Base-by-base conservation (phyloP, 2,113 vertebrate species). In the Misgurnus mizolepis region DNA sequence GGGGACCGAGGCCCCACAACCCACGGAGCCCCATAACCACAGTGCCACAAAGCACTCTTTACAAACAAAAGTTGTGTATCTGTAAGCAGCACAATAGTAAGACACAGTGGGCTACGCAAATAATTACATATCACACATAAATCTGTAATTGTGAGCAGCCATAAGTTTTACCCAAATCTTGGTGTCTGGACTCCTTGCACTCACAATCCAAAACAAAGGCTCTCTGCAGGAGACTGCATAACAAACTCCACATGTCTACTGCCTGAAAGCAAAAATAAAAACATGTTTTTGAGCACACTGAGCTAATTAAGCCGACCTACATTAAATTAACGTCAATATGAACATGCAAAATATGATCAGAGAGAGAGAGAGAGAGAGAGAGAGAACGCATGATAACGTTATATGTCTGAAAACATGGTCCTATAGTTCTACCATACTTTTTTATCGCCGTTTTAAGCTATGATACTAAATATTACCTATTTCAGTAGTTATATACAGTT, bases 11-110 rank as follows among this genome's bases (percentile, higher is more conserved):
- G 4, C 53, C 5, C 1, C 17, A 67, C 60, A 67, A 92, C 84
- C 93, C 92, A 92, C 49, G 75, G 80, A 3, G 87, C 88, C 1
- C 90, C 84, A 76, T 85, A 94, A 49, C 93, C 93, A 49, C 80
- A 91, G 80, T 89, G 88, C 90, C 91, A 90, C n/a, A 94, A 87
- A 27, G 89, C 88, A n/a, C 66, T 82, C 9, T 78, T 82, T 49
- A 93, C 90, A 78, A 89, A 87, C 70, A 43, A 79, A 8, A 65
- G 62, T 76, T 82, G 72, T 18, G 56, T 22, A 9, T 83, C 86
- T 90, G 69, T 4, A 61, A 87, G 84, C 34, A 87, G 84, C 34
- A 62, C 58, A 10, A 11, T 18, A 58, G 55, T 18, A 0, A 58
- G 17, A 18, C 55, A 60, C 62, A 11, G 34, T 40, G 60, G 22